phyloP scores from a whole-genome alignment of 2,888 invertebrate species.

The Drosophila austrosaltans region DNA sequence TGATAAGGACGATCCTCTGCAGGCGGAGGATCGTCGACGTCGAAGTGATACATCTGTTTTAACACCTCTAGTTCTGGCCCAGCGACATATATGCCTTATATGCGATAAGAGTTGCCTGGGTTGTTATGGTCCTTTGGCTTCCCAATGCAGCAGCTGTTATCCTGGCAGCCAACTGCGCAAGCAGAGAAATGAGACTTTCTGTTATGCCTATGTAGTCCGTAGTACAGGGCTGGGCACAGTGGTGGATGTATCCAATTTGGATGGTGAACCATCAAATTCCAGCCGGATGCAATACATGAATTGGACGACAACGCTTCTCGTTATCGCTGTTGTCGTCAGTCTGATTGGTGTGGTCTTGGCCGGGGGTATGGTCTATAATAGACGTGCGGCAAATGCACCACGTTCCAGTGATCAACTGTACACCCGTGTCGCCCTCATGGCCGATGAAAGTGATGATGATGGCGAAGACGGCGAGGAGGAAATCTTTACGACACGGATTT shows the following conservation, averaged over 20 bases:
- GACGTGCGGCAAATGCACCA: conserved; percentile 29
- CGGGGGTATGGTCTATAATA: conserved; percentile 46
- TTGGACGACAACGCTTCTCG: conserved; percentile 64
- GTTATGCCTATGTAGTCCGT: conserved; percentile 80
- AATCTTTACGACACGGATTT: conserved; percentile 47
- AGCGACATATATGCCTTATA: conserved; percentile 59
- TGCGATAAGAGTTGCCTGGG: conserved; percentile 81
- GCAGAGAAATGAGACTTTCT: conserved; percentile 77
- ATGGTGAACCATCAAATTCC: conserved; percentile 23
- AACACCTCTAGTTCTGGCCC: conserved; percentile 33
- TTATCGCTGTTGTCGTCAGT: conserved; percentile 51
- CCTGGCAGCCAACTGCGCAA: conserved; percentile 78
- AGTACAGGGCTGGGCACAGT: conserved; percentile 74
- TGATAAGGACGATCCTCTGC: conserved; percentile 64
- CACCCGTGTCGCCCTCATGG: conserved; percentile 73
- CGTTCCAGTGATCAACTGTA: conserved; percentile 61
- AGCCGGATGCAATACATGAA: conserved; percentile 41
- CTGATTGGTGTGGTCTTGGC: conserved; percentile 44
- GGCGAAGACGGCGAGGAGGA: conserved; percentile 51
- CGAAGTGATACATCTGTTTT: conserved; percentile 21
- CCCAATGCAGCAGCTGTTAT: conserved; percentile 81
- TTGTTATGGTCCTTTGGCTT: conserved; percentile 79
- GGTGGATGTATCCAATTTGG: conserved; percentile 43
- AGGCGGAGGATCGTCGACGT: conserved; percentile 71
- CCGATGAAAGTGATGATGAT: conserved; percentile 59